phyloP scores from a whole-genome alignment of 1,140 invertebrate genomes.

The Adoxophyes honmai region DNA sequence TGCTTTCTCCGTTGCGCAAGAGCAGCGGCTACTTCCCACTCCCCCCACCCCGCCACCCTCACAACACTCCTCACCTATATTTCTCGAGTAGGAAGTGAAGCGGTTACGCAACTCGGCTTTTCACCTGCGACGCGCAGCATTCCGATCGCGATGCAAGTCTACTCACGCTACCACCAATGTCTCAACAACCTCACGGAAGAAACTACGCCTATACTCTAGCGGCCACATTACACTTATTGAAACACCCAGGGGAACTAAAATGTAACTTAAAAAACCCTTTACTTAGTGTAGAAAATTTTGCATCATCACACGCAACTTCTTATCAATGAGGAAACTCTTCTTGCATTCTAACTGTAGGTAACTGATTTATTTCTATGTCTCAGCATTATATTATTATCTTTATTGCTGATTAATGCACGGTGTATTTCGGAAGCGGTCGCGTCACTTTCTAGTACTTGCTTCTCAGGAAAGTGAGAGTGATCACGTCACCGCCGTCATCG shows the following conservation, averaged over 20 bases:
- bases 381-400: neutral
- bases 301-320: no score
- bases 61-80: conserved; percentile 68
- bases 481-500: conserved; percentile 21
- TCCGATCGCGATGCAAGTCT: conserved; percentile 19
- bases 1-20: conserved; percentile 68
- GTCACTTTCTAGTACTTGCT: conserved; percentile 39
- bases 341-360: no score
- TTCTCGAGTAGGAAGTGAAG: conserved; percentile 61
- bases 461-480: conserved; percentile 44
- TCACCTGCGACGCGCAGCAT: conserved; percentile 42
- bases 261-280: no score
- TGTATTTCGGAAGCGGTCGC: conserved; percentile 28
- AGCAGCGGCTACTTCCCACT: conserved; percentile 57
- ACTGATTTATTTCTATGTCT: no score
- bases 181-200: neutral
- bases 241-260: no score
- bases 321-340: no score
- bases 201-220: no score
- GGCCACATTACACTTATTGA: no score
- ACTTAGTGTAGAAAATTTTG: no score
- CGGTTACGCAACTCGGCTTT: conserved; percentile 56
- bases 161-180: neutral
- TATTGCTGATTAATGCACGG: conserved; percentile 15
- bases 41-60: conserved; percentile 18